These are phyloP conservation scores for Caranx melampygus DNA, from an alignment of 2,113 vertebrate genomes.

Conservation along the genomic window DNA sequence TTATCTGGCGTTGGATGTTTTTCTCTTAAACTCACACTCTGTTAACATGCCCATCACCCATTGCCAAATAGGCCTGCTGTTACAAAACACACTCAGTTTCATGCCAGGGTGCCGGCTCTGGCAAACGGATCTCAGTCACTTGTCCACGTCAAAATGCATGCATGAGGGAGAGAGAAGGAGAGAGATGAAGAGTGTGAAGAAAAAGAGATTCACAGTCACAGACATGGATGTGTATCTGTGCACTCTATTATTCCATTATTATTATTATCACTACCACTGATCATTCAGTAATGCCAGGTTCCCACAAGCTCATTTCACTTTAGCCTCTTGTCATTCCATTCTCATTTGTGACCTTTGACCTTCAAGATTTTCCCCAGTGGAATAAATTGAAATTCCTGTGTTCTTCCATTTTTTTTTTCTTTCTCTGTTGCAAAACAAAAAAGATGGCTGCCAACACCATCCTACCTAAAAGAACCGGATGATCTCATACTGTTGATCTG, in stretches of 20 bases:
- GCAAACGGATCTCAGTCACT: conserved; percentile 57
- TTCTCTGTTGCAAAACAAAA: conserved; percentile 32
- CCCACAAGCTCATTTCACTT: conserved; percentile 26
- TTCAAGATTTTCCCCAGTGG: conserved; percentile 23
- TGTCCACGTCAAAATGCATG: conserved; percentile 42
- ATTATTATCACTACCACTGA: not conserved
- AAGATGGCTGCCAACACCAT: not conserved
- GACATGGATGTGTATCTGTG: conserved; percentile 24
- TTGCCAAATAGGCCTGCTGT: conserved; percentile 58
- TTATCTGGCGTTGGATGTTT: conserved; percentile 72
- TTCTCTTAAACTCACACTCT: conserved; percentile 62
- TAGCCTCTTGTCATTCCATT: conserved; percentile 1
- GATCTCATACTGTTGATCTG: conserved; percentile 14
- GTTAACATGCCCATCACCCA: conserved; percentile 55
- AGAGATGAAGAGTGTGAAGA: conserved; percentile 7
- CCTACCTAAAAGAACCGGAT: conserved; percentile 2
- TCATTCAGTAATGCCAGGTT: conserved; percentile 46
- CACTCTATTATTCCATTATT: not conserved
- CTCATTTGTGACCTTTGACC: conserved; percentile 52
- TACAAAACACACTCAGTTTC: conserved; percentile 64
- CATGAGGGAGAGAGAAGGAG: conserved; percentile 11
- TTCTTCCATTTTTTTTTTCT: conserved; percentile 9
- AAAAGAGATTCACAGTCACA: conserved; percentile 9
- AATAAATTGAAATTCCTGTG: conserved; percentile 15
- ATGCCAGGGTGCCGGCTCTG: conserved; percentile 58